Evolutionary conservation across 2,797 vertebrate genomes (phyloP), one percentile per base, ranked within the genome.

Genomic region (Lagodon rhomboides): DNA sequence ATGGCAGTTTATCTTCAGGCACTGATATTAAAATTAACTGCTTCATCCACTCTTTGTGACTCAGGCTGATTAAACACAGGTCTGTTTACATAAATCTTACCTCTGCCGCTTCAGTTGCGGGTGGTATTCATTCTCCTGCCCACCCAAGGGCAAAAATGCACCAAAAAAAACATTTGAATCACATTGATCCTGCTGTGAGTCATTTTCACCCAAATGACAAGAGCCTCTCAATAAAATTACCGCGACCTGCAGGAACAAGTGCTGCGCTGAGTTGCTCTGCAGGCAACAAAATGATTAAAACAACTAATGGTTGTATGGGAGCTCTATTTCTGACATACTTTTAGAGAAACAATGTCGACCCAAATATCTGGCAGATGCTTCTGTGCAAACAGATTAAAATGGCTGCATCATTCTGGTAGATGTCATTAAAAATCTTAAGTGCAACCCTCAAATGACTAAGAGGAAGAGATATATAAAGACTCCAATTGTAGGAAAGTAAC

Each of bases 61-160:
- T 69, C 50, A 73, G 49, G 16, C 30, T 51, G 3, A 20, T 18
- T 38, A 55, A 49, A 50, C 22, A 15, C 38, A 38, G 3, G 15
- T 59, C 1, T 44, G 9, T 82, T 68, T 49, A 54, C 47, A 63
- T 73, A 65, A 75, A 15, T 70, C 61, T 61, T 67, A 27, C 30
- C 43, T 46, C 38, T 65, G 17, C 13, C 22, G 59, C 49, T 77
- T 70, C 65, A 65, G 68, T 76, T 64, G n/a, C 27, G 27, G 12
- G 18, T 64, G 54, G 12, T 38, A 50, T 16, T 7, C 16, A 23
- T 72, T 73, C 51, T 41, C 18, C 12, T 6, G 27, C 44, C 59
- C 68, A 78, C 70, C 79, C 56, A 69, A 79, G 67, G 61, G 38
- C 65, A 63, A 68, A 66, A 77, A 77, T 17, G 34, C 44, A 34